These are phyloP conservation scores for Miopithecus talapoin DNA, from an alignment of 2,797 vertebrate species.

Conservation along the genomic window DNA sequence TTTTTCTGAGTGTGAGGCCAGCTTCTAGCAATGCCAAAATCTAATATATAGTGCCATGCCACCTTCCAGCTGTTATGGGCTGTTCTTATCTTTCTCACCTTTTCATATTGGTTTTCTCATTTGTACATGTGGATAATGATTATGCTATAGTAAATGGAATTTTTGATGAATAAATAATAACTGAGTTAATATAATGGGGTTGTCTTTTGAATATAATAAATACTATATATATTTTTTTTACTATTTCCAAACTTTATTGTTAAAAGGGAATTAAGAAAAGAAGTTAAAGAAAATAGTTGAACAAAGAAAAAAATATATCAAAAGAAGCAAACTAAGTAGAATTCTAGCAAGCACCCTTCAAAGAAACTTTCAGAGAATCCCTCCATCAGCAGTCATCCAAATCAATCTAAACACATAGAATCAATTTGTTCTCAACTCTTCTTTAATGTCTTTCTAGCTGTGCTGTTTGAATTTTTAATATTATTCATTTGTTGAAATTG, in stretches of 20 bases:
- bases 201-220: not conserved
- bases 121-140: not conserved
- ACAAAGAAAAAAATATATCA: conserved; percentile 2
- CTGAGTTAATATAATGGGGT: not conserved
- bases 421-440: conserved; percentile 13
- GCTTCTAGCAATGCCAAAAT: not conserved
- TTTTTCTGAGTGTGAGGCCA: not conserved
- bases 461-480: conserved; percentile 43
- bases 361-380: not conserved
- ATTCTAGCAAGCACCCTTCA: not conserved
- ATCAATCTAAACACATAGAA: conserved; percentile 15
- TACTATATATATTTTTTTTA: not conserved
- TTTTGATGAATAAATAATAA: not conserved
- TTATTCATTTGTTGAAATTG: conserved; percentile 28
- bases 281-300: not conserved
- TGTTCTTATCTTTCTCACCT: not conserved
- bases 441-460: conserved; percentile 59
- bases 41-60: not conserved
- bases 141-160: not conserved
- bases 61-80: not conserved
- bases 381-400: not conserved
- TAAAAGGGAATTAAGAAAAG: not conserved
- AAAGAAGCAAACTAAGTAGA: not conserved
- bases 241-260: not conserved
- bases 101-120: not conserved